Base-by-base conservation (phyloP, 53 echinoderm and acorn worm genomes). In the Paracentrotus lividus region DNA sequence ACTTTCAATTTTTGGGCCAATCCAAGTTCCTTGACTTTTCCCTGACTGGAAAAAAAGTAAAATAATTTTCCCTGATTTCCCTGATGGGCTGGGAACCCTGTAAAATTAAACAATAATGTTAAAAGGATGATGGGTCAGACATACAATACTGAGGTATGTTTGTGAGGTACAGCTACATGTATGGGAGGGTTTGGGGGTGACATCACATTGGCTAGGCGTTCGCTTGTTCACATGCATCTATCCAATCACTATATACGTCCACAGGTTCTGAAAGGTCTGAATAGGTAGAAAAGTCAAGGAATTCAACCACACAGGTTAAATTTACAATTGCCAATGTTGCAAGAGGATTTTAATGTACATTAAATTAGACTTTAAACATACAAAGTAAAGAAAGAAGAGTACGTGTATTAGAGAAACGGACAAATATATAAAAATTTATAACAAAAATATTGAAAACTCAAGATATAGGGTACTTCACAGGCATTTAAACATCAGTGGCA, bases 201-300 rank as follows among this genome's bases (percentile, higher is more conserved):
- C 90, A 8, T 90, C 90, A 76, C 81, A 26, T 44, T 40, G 84
- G 98, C 97, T 99, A 99, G 94, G 96, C 97, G 66, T 99, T 99
- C 13, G 99, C 99, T 34, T 96, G 93, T 86, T 99, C 99, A 90
- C 99, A 99, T 1, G 99, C 99, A 89, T 99, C 99, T 18, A 99
- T 97, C 99, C 99, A 99, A 56, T 99, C 99, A 51, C 99, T 97
- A 95, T 99, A 99, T 5, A 99, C 99, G 68, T 99, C 99, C 65
- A 99, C 97, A 36, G 99, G 96, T 94, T 99, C 99, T 93, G 99
- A 97, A 58, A 99, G 93, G 94, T 99, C 99, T 99, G 96, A 15
- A 6, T 4, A 64, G 56, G 24, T n/a, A 3, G 14, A 24, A 24
- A 57, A 47, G 47, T 81, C 47, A 81, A 81, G 81, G 81, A 81